Conservation (phyloP, 2,797 vertebrate genomes). For the Pseudopleuronectes americanus region DNA sequence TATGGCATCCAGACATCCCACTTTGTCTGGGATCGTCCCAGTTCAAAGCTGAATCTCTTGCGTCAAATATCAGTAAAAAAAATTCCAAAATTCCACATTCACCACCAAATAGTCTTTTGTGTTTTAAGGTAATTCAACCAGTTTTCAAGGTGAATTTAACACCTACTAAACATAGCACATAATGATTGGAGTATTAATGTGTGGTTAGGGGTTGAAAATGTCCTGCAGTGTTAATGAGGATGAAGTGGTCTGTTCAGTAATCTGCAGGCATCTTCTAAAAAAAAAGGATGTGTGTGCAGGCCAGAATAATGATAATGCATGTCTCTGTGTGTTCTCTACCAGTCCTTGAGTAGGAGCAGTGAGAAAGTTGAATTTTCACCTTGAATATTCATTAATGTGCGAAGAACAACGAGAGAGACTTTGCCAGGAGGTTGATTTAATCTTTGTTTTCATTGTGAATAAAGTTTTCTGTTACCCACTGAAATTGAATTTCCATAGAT, state of each 20-base stretch:
- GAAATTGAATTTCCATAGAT: neutral
- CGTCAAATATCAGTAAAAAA: no score
- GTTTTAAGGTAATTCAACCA: neutral
- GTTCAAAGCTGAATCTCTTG: no score
- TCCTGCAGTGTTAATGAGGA: constrained; percentile 27
- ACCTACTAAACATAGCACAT: neutral
- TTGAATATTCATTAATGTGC: constrained; percentile 45
- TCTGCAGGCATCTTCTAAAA: constrained; percentile 26
- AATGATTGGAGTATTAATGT: constrained; percentile 26
- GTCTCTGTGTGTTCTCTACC: constrained; percentile 27
- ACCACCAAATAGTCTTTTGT: no score
- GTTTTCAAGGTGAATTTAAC: neutral
- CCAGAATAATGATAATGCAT: constrained; percentile 43
- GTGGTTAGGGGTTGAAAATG: constrained; percentile 29
- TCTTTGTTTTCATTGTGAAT: neutral
- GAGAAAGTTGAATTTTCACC: constrained; percentile 50
- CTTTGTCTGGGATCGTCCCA: no score
- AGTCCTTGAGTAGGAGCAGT: constrained; percentile 45
- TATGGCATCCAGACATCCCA: no score
- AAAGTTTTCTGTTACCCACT: no score
- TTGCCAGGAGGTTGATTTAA: neutral
- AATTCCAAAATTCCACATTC: no score
- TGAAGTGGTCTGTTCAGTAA: constrained; percentile 44
- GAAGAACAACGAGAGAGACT: neutral
- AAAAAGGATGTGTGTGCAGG: constrained; percentile 15